Percentiles rank a stretch among this genome's conserved stretches.
These are phyloP conservation scores for Pangasius sanitwongsei DNA, from an alignment of 2,797 vertebrate species.

Conservation along the genomic window DNA sequence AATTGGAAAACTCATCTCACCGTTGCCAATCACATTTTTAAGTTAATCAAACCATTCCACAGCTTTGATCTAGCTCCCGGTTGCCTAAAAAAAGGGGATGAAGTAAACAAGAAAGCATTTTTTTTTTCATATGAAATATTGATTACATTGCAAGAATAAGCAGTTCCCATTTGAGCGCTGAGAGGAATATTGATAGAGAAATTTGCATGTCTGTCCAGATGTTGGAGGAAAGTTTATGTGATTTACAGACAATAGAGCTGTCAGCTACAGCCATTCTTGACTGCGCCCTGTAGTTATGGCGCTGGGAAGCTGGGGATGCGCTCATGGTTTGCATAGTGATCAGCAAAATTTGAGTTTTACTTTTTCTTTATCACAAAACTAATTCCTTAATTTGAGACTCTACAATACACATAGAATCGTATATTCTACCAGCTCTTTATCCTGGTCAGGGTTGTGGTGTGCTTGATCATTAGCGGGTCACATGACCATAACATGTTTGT, in stretches of 20 bases:
- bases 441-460: background rate
- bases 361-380: background rate
- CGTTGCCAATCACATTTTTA: slow-evolving; percentile 18
- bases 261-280: slow-evolving; percentile 36
- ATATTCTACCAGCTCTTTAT: background rate
- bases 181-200: slow-evolving; percentile 67
- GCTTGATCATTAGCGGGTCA: background rate
- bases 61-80: slow-evolving; percentile 35
- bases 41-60: slow-evolving; percentile 3
- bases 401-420: background rate
- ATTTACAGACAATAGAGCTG: slow-evolving; percentile 64
- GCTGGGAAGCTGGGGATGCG: slow-evolving; percentile 1
- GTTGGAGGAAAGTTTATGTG: slow-evolving; percentile 66
- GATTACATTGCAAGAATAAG: slow-evolving; percentile 43
- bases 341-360: slow-evolving; percentile 19
- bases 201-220: slow-evolving; percentile 71
- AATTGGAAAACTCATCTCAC: slow-evolving; percentile 32
- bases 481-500: background rate
- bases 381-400: background rate
- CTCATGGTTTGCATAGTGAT: slow-evolving; percentile 45
- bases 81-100: background rate
- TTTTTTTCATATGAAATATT: slow-evolving; percentile 41
- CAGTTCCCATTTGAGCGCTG: slow-evolving; percentile 33
- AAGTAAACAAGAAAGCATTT: slow-evolving; percentile 38
- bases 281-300: slow-evolving; percentile 45